Base-by-base conservation (phyloP, 2,113 vertebrate genomes). In the Daboia siamensis region DNA sequence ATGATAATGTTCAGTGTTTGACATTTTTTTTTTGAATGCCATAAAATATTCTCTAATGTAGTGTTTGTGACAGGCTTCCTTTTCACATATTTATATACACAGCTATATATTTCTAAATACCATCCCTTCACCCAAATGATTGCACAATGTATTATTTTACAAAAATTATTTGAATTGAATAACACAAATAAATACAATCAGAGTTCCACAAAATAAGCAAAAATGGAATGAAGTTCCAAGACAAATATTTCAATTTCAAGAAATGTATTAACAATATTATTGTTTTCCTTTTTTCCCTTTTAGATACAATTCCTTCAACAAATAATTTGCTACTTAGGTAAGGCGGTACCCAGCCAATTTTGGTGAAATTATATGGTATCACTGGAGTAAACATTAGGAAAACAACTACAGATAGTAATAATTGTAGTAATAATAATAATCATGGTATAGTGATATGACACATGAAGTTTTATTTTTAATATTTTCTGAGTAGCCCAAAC, bases 121-220 rank as follows among this genome's bases (percentile, higher is more conserved):
- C 56, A 94, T 94, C 94, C 95, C 93, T 93, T 93, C 57, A 89
- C 96, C 97, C 96, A 95, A 93, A 93, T 95, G 96, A 98, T 98
- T 97, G 97, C 97, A 98, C 97, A 94, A 96, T 96, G 95, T 95
- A 95, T 97, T 93, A 97, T 97, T 97, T 98, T 98, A 98, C 97
- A 98, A 97, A 94, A 97, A 98, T 98, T 97, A 96, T 98, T 97
- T 97, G 97, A 98, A 97, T 97, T 97, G 97, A 98, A 98, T 97
- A 97, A 96, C 97, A 98, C 97, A 97, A 98, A 98, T 98, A 98
- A 98, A 98, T 98, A 98, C 96, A 98, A 98, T 97, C 74, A 95
- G 97, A 97, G 98, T 97, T 98, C 97, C 97, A 98, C 98, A 97
- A 97, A 96, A 95, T 95, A 97, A 96, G 39, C 96, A 97, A 96